phyloP scores from a whole-genome alignment of 1,140 invertebrate genomes.

The Megalopta genalis region DNA sequence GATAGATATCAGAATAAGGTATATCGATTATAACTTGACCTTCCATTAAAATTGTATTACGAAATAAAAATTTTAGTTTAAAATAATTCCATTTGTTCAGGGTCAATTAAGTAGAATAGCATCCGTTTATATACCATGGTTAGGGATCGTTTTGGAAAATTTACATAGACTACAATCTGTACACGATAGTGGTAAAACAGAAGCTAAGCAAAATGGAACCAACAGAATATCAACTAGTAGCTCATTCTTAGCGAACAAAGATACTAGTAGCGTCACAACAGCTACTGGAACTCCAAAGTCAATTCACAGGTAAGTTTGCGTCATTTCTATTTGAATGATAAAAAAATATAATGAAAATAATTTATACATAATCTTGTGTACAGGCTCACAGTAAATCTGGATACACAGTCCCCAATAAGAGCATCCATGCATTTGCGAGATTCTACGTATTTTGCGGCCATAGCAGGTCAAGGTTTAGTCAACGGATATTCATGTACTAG shows the following conservation, averaged over 20 bases:
- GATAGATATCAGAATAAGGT: conserved; percentile 89
- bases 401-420: conserved; percentile 81
- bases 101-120: conserved; percentile 92
- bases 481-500: conserved; percentile 82
- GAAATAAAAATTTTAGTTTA: neutral
- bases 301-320: conserved; percentile 73
- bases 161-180: conserved; percentile 82
- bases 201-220: conserved; percentile 74
- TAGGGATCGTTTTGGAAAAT: conserved; percentile 92
- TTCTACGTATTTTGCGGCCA: conserved; percentile 88
- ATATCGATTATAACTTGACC: neutral
- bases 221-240: conserved; percentile 81
- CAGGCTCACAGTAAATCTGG: conserved; percentile 81
- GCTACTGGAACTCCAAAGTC: conserved; percentile 77
- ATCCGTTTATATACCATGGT: conserved; percentile 93
- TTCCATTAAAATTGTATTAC: neutral
- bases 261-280: conserved; percentile 57
- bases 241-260: conserved; percentile 72
- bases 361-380: conserved; percentile 48
- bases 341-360: conserved; percentile 5
- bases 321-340: neutral
- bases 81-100: conserved; percentile 72
- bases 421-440: conserved; percentile 85
- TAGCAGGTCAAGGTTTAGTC: conserved; percentile 85
- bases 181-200: conserved; percentile 70